Evolutionary conservation across 2,113 vertebrate genomes (phyloP).

Genomic region (Sander lucioperca): DNA sequence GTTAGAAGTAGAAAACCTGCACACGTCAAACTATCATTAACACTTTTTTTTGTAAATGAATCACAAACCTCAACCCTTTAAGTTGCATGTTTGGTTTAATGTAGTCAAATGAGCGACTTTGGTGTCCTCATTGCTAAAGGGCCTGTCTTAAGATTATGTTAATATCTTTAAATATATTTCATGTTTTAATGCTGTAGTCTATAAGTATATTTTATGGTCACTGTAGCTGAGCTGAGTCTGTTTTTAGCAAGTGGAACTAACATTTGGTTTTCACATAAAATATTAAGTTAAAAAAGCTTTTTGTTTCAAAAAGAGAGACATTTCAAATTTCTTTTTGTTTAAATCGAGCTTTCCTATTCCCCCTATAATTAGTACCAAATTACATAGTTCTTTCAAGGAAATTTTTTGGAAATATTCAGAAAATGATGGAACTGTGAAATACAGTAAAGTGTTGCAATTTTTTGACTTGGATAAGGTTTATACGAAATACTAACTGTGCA

Average conservation of each 20-base stretch:
- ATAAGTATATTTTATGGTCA: background rate
- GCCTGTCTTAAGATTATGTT: background rate
- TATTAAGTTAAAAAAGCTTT: background rate
- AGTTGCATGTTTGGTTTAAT: background rate
- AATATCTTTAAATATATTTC: background rate
- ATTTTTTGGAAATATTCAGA: background rate
- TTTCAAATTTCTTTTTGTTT: background rate
- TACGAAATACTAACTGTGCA: slow-evolving; percentile 33
- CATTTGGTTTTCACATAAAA: background rate
- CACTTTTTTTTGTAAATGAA: background rate
- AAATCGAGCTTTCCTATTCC: background rate
- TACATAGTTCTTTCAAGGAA: background rate
- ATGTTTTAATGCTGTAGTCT: background rate
- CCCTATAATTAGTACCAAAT: background rate
- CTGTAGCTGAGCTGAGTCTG: background rate
- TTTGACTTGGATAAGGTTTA: slow-evolving; percentile 6
- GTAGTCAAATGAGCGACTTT: background rate
- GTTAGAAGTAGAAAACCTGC: slow-evolving; percentile 25
- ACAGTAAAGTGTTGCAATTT: background rate
- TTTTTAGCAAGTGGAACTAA: background rate
- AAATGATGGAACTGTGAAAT: background rate
- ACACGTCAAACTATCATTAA: background rate
- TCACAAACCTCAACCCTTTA: background rate
- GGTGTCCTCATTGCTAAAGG: background rate
- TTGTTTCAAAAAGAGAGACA: background rate